These are phyloP conservation scores for Lanius collurio DNA, from an alignment of 2,113 vertebrate genomes.

Conservation along the genomic window DNA sequence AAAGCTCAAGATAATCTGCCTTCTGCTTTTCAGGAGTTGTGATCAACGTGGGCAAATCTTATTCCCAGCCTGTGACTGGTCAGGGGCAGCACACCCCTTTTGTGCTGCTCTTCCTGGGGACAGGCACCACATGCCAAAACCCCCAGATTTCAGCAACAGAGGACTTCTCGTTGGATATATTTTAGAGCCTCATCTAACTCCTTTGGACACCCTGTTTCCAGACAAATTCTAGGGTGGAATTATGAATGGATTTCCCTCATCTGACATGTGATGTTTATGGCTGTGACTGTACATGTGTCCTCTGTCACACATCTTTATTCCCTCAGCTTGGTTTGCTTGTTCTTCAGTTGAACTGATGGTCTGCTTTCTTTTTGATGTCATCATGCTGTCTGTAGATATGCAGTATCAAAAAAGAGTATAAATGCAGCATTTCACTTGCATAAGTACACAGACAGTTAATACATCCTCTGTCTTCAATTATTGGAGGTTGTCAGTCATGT, in stretches of 20 bases:
- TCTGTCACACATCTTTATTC: neutral
- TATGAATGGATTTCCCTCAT: neutral
- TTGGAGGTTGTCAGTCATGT: neutral
- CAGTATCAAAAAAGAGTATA: neutral
- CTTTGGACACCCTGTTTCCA: neutral
- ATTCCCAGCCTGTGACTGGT: neutral
- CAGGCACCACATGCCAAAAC: neutral
- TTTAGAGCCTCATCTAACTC: neutral
- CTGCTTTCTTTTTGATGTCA: neutral
- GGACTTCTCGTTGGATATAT: neutral
- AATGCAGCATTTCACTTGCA: neutral
- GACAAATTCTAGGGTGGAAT: neutral
- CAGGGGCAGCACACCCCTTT: neutral
- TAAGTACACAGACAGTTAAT: neutral
- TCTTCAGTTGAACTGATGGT: neutral
- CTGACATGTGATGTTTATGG: neutral
- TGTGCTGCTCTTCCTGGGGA: neutral
- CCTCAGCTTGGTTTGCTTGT: neutral
- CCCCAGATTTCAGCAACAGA: neutral
- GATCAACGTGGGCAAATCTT: neutral
- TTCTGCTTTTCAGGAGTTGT: neutral
- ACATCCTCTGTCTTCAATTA: neutral
- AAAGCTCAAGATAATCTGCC: neutral
- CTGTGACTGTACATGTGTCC: neutral
- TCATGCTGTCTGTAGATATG: neutral